phyloP scores from a whole-genome alignment of 2,888 invertebrate species.

The Hemicrepidius hirtus region DNA sequence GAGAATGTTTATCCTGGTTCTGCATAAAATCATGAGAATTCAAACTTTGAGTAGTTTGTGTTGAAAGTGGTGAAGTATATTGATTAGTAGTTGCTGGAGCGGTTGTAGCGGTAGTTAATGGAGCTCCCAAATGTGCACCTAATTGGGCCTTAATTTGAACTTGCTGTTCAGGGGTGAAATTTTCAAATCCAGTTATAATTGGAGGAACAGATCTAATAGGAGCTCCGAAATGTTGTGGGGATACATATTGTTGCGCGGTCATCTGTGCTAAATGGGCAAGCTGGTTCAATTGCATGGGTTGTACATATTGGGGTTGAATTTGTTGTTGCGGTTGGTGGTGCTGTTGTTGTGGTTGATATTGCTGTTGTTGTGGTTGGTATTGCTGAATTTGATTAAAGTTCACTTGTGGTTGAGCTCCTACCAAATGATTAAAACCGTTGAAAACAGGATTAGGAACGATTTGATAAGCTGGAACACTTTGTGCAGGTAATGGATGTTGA shows the following conservation, averaged over 20 bases:
- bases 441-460: conserved; percentile 41
- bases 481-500: conserved; percentile 52
- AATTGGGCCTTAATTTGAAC: conserved; percentile 69
- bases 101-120: conserved; percentile 30
- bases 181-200: conserved; percentile 70
- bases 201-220: conserved; percentile 63
- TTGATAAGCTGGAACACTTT: conserved; percentile 51
- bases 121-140: conserved; percentile 63
- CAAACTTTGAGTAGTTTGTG: conserved; percentile 33
- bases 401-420: conserved; percentile 30
- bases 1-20: conserved; percentile 44
- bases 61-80: conserved; percentile 21
- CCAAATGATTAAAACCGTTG: conserved; percentile 33
- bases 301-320: conserved; percentile 10
- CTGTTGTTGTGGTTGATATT: no score
- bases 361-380: conserved; percentile 2
- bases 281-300: conserved; percentile 54
- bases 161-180: conserved; percentile 69
- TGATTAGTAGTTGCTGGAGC: conserved; percentile 23
- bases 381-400: conserved; percentile 33
- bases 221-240: neutral
- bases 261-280: conserved; percentile 62
- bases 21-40: conserved; percentile 42
- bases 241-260: conserved; percentile 2
- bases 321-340: no score